These are phyloP conservation scores for Rutpela maculata DNA, from an alignment of 2,888 invertebrate genomes.

Conservation along the genomic window DNA sequence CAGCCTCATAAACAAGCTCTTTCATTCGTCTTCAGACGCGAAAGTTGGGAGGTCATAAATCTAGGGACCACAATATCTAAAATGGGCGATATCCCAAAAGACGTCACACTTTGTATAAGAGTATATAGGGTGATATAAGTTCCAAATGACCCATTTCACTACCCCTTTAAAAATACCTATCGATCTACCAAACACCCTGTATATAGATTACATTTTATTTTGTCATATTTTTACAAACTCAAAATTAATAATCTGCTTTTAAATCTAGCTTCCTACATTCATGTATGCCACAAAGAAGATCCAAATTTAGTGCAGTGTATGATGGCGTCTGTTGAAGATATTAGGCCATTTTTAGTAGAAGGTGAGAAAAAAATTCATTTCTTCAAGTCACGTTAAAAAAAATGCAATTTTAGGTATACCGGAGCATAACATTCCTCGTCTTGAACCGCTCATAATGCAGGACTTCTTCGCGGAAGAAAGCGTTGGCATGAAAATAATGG, in stretches of 20 bases:
- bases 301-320: slow-evolving; percentile 75
- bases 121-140: no score
- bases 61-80: no score
- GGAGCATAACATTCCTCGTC: slow-evolving; percentile 76
- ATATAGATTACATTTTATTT: no score
- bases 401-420: slow-evolving; percentile 71
- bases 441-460: slow-evolving; percentile 76
- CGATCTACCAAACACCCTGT: no score
- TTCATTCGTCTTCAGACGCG: no score
- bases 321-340: slow-evolving; percentile 72
- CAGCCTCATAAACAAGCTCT: no score
- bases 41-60: no score
- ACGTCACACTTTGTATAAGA: no score
- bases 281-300: slow-evolving; percentile 76
- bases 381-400: neutral
- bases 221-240: no score
- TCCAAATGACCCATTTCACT: no score
- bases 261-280: slow-evolving; percentile 76
- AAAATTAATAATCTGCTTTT: neutral
- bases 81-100: no score
- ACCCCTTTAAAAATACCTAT: no score
- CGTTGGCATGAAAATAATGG: slow-evolving; percentile 72
- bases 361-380: slow-evolving; percentile 65
- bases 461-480: slow-evolving; percentile 75
- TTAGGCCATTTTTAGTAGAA: slow-evolving; percentile 74